Evolutionary conservation across 2,113 vertebrate species (phyloP), one percentile per base, ranked within the genome.

Genomic region (Periophthalmus modestus): DNA sequence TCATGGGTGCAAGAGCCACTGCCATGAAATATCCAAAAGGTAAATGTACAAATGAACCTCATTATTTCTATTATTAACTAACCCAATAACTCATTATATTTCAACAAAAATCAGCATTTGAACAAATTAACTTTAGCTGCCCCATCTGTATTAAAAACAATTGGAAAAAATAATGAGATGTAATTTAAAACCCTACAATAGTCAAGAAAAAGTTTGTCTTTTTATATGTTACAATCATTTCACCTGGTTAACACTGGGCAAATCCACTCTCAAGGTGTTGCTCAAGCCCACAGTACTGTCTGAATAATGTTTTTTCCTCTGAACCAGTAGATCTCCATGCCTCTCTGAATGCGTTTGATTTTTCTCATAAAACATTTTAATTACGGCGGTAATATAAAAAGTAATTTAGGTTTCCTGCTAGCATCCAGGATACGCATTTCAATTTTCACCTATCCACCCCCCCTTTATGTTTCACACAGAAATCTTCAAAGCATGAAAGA

Each of bases 401-500:
- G 52, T 55, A 55, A 55, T n/a, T 55, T 77, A 75, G 75, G 34
- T 18, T 47, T 63, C 63, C 19, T 19, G 57, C 24, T 33, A 68
- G 68, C 23, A 16, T 55, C 69, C 33, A 74, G 65, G 23, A 36
- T 83, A 61, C 71, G 69, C 72, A 71, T 80, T 23, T 39, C 18
- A 43, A 18, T 65, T n/a, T 21, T 39, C 62, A 65, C 10, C 62
- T 21, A n/a, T 65, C 34, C 34, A 63, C 62, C 15, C 62, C 67
- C 46, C 78, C 23, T 0, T 39, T 33, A 71, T 70, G 72, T 21
- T 23, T 48, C 76, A 34, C 47, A 59, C 47, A 58, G 21, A 73
- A 39, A 85, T 84, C 75, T 81, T 65, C n/a, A 80, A 78, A 82
- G 59, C 55, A 74, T 91, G 79, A 90, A 91, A 89, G 82, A 70